Base-by-base conservation (phyloP, 2,797 vertebrate species). In the Anguilla megastoma region DNA sequence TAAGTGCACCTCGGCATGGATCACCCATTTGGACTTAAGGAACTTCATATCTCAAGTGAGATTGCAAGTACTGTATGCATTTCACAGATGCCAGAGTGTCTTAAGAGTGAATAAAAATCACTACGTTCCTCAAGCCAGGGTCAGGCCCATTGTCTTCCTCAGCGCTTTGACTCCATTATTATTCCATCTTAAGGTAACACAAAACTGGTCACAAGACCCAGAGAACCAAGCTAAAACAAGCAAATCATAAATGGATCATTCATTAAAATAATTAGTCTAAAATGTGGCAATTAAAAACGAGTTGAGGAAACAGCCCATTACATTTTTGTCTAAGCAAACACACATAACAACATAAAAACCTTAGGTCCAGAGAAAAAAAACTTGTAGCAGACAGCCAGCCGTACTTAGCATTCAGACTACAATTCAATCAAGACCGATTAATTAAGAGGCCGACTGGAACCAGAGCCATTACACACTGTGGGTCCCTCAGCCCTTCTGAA, bases 361-460 rank as follows among this genome's bases (percentile, higher is more conserved):
- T 45, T 45, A 63, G 24, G 60, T 71, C 36, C 30, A 36, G 6
- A 41, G 7, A 41, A 18, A 79, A 45, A 50, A 45, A 6, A n/a
- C 45, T 48, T 82, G 18, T 33, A 82, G 79, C 79, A 48, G 27
- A 50, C 45, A 41, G 21, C 16, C 33, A 16, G 18, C 6, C 12
- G 8, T 8, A 14, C 24, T 82, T 45, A 82, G 41, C 7, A n/a
- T 50, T 82, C 41, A 80, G 76, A 45, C 74, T 16, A 12, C 76
- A 82, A 45, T 50, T 82, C 41, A n/a, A 50, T 50, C 79, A 50
- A 50, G 41, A 27, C 41, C 16, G 45, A 50, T 82, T 82, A 82
- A 82, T 82, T 82, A 41, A 82, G 45, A 82, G 79, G 41, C 50
- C 45, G 74, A 41, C 33, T 79, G 74, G 74, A 79, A 79, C 33